Percentiles rank a stretch among this genome's conserved stretches.
These are phyloP conservation scores for Geopemphigus sp. DNA, from an alignment of 1,140 invertebrate species.

Conservation along the genomic window DNA sequence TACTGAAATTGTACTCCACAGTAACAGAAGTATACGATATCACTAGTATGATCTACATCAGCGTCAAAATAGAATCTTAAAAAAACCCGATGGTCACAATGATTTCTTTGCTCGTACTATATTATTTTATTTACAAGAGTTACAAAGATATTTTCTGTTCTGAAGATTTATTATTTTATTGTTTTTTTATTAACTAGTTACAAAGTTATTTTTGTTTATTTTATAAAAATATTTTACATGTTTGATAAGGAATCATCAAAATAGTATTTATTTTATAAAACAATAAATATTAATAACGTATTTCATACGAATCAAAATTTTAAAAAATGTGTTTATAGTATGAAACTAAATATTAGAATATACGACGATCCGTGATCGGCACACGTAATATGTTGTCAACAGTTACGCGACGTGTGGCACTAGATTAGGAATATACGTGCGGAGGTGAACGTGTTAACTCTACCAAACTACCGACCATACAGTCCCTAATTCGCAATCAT, in stretches of 20 bases:
- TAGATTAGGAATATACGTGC: background rate
- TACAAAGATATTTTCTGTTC: background rate
- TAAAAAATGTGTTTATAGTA: background rate
- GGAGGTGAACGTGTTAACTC: background rate
- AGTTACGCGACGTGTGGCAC: background rate
- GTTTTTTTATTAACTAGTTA: background rate
- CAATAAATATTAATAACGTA: slow-evolving; percentile 1
- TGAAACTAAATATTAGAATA: slow-evolving; percentile 1
- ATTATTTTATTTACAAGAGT: background rate
- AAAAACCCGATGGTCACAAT: no score
- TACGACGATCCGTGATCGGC: background rate
- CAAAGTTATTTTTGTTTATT: background rate
- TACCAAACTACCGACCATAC: no score
- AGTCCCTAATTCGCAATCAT: no score
- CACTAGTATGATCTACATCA: no score
- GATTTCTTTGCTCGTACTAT: no score
- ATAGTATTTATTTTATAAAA: background rate
- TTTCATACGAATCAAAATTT: background rate
- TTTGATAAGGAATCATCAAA: background rate
- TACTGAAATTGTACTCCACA: no score
- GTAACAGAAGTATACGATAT: no score
- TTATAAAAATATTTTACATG: no score
- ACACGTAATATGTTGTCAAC: background rate
- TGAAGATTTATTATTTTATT: slow-evolving; percentile 2
- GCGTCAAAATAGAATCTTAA: no score